Base-by-base conservation (phyloP, 2,113 vertebrate genomes). In the Lagenorhynchus albirostris region DNA sequence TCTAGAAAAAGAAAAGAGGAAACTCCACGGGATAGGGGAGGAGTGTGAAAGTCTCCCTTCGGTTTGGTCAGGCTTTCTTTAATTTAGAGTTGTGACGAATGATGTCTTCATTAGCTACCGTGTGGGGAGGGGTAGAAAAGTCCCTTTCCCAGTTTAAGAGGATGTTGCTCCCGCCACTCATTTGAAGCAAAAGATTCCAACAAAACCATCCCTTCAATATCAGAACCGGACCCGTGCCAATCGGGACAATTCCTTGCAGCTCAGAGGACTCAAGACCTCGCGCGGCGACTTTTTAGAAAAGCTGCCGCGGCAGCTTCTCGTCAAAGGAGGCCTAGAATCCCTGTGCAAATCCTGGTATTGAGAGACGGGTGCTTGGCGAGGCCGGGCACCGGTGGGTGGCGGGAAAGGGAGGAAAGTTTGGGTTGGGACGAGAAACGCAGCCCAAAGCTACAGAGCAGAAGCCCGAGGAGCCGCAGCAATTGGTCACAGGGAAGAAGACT, bases 31-130 rank as follows among this genome's bases (percentile, higher is more conserved):
- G 44, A 23, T 73, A 38, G 29, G 60, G 67, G 65, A 93, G n/a
- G 70, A 50, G n/a, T 76, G 81, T 65, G 63, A 62, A 74, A 79
- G 31, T 62, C 87, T 53, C 29, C 58, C 63, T 89, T 63, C 44
- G 83, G 84, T 89, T 90, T 79, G 80, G 44, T 73, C 71, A 4
- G 70, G 83, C 62, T 96, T 87, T 79, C 77, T 94, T 86, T 96
- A 83, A 92, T 96, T 95, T 92, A 50, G 71, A 50, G 65, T 96
- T 83, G 58, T 87, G 87, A 89, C 70, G 55, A 93, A 95, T 92
- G 84, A 93, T 89, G 71, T 92, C 95, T 96, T 97, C 84, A 94
- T 97, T 68, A 92, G 83, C 36, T 18, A 65, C 58, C 38, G 62
- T 18, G 55, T 63, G 67, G 74, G 90, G 71, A 94, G 82, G 95